Evolutionary conservation across 2,888 invertebrate genomes (phyloP), one percentile per base, ranked within the genome.

Genomic region (Perizoma affinitatum): DNA sequence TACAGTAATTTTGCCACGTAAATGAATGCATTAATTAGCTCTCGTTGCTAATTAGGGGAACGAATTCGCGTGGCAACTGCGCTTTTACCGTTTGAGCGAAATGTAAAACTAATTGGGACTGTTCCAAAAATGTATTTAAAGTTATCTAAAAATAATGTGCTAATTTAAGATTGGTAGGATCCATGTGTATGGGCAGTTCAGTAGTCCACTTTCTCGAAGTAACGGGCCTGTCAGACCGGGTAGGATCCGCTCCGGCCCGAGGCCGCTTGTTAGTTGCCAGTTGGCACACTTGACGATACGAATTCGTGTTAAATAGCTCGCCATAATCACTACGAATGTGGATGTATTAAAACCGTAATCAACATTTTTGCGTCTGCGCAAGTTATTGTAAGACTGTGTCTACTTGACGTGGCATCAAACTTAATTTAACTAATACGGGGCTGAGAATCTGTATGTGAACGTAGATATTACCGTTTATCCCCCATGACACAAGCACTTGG

Each of bases 1-100:
- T 65, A 69, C 67, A 71, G 73, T 69, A 71, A 72, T 75, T 75
- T 72, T 76, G 70, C 69, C 71, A 72, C 69, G 73, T 73, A 74
- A 69, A 72, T 71, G 68, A 74, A 72, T 80, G 80, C 78, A 81
- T 79, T 81, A 79, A 80, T 82, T 80, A 80, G 72, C 74, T 71
- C 22, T 22, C 22, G 22, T 22, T 22, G 22, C 22, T 22, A 22
- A 22, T 22, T 22, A 76, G 70, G 73, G 71, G 71, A 74, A 77
- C 72, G 73, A 72, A 73, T 70, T 66, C 66, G 67, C 64, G 72
- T 67, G 69, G 68, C 61, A 74, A 74, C 74, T 75, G 72, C 22
- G 22, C 22, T 22, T 76, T 74, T 78, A 78, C 78, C 73, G 80
- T 74, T 75, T 69, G 70, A 76, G 75, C 73, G 70, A 78, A 78